Evolutionary conservation across 2,797 vertebrate genomes (phyloP).

Genomic region (Mormyrops boulengeri): DNA sequence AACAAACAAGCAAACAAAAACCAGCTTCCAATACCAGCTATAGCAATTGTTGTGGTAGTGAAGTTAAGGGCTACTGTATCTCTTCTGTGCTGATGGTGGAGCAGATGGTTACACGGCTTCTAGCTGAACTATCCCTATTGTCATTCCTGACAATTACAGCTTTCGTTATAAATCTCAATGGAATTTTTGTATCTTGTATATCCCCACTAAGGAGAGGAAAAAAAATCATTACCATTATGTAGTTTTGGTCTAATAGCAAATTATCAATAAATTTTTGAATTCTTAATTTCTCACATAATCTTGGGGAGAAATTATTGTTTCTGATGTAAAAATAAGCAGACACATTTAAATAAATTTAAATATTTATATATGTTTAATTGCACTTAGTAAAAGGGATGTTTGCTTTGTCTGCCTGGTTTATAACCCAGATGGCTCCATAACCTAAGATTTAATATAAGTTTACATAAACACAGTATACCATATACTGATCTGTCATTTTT

Average conservation of each 20-base stretch:
- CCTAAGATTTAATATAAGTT: background rate
- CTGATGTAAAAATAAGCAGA: background rate
- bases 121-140: background rate
- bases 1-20: background rate
- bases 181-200: background rate
- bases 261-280: background rate
- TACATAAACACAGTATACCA: background rate
- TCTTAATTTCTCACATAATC: background rate
- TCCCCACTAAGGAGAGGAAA: background rate
- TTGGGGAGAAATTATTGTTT: background rate
- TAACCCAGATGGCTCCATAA: background rate
- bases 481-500: background rate
- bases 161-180: background rate
- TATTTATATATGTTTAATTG: background rate
- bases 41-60: background rate
- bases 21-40: background rate
- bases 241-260: background rate
- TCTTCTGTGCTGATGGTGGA: background rate
- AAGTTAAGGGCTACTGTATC: background rate
- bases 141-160: background rate
- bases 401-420: background rate
- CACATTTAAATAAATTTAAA: background rate
- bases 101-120: background rate
- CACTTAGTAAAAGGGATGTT: background rate
- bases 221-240: background rate